These are phyloP conservation scores for Phrynocephalus vlangalii DNA, from an alignment of 2,797 vertebrate species.

Conservation along the genomic window DNA sequence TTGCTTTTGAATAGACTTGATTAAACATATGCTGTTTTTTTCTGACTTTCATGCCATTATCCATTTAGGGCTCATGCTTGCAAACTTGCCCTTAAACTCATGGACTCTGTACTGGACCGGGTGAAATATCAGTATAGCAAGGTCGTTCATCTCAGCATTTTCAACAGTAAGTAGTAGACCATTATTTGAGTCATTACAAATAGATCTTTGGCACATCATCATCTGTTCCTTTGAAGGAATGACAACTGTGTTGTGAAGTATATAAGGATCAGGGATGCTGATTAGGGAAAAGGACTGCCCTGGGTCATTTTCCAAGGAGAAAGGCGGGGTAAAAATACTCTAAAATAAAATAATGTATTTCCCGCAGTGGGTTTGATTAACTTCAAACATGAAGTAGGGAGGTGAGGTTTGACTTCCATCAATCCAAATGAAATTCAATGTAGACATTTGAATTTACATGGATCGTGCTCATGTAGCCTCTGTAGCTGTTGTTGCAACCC, in stretches of 20 bases:
- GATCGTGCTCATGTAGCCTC: too few species aligned
- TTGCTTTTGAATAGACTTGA: not conserved
- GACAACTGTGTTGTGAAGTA: not conserved
- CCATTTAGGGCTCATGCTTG: conserved; percentile 82
- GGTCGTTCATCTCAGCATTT: conserved; percentile 76
- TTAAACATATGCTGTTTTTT: not conserved
- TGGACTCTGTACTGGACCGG: conserved; percentile 78
- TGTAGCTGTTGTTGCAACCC: not conserved
- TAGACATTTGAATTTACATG: too few species aligned
- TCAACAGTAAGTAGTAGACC: conserved; percentile 77
- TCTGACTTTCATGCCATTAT: not conserved
- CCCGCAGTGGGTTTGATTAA: not conserved
- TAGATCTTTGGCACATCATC: rapidly evolving
- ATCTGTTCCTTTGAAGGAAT: not conserved
- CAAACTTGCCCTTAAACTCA: conserved; percentile 85
- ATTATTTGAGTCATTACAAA: not conserved
- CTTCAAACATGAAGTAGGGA: not conserved
- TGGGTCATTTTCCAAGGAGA: too few species aligned
- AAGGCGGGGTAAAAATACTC: too few species aligned
- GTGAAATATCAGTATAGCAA: conserved; percentile 82
- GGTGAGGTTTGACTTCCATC: too few species aligned
- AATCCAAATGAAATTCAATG: not conserved
- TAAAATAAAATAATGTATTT: not conserved
- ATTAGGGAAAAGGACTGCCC: too few species aligned
- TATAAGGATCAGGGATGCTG: not conserved